Conservation (phyloP, 2,888 invertebrate genomes). For the Poecilus cupreus region DNA sequence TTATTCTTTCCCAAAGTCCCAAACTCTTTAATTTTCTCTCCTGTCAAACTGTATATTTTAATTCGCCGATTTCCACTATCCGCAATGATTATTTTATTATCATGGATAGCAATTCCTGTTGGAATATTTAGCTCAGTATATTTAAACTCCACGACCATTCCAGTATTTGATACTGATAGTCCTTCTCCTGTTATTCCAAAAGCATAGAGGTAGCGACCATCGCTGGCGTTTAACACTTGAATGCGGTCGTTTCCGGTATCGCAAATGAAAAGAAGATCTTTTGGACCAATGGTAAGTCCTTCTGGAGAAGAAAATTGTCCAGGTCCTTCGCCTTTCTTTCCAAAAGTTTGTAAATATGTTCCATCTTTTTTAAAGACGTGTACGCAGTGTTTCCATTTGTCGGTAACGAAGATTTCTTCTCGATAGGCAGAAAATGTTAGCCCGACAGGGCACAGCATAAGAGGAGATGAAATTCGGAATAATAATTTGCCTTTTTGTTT, state of each 20-base stretch:
- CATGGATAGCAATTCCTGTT: slow-evolving; percentile 80
- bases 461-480: slow-evolving; percentile 74
- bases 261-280: slow-evolving; percentile 80
- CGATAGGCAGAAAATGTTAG: slow-evolving; percentile 76
- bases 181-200: slow-evolving; percentile 75
- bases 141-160: slow-evolving; percentile 62
- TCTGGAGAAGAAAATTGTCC: slow-evolving; percentile 83
- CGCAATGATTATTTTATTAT: slow-evolving; percentile 75
- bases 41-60: slow-evolving; percentile 76
- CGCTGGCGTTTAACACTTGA: slow-evolving; percentile 75
- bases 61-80: slow-evolving; percentile 85
- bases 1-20: slow-evolving; percentile 80
- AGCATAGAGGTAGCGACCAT: slow-evolving; percentile 78
- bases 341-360: slow-evolving; percentile 76
- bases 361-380: slow-evolving; percentile 82
- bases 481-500: slow-evolving; percentile 71
- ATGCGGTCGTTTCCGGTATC: slow-evolving; percentile 87
- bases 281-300: slow-evolving; percentile 79
- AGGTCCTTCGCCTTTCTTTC: slow-evolving; percentile 79
- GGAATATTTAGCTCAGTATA: slow-evolving; percentile 82
- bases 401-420: slow-evolving; percentile 78
- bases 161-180: slow-evolving; percentile 68
- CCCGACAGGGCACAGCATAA: slow-evolving; percentile 79
- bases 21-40: slow-evolving; percentile 77
- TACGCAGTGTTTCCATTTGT: slow-evolving; percentile 82